Evolutionary conservation across 2,113 vertebrate species (phyloP).

Genomic region (Ictidomys tridecemlineatus): DNA sequence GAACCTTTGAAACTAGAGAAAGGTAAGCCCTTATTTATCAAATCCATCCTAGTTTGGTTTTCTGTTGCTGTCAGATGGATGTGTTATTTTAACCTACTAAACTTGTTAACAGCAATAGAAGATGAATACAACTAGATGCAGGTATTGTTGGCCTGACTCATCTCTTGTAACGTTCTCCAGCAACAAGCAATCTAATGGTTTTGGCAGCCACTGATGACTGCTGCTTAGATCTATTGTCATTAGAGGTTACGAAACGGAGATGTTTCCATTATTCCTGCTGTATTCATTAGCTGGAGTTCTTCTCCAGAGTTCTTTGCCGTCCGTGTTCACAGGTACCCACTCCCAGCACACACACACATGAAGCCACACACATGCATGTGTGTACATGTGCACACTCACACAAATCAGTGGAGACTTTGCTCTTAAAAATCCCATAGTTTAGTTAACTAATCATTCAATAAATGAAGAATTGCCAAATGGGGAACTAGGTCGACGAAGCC

Average conservation of each 20-base stretch:
- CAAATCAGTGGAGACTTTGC: background rate
- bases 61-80: background rate
- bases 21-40: background rate
- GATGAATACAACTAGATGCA: background rate
- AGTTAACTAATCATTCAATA: background rate
- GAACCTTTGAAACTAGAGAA: background rate
- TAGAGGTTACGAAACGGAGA: too few species aligned
- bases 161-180: background rate
- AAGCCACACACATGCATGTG: background rate
- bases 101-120: background rate
- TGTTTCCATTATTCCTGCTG: too few species aligned
- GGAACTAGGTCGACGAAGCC: background rate
- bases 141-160: background rate
- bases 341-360: background rate
- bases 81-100: background rate
- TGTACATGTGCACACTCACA: too few species aligned
- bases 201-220: too few species aligned
- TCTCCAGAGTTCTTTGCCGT: too few species aligned
- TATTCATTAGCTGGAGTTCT: too few species aligned
- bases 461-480: accelerated
- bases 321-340: too few species aligned
- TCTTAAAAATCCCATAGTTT: background rate
- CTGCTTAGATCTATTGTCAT: too few species aligned
- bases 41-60: background rate
- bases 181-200: background rate